Evolutionary conservation across 2,113 vertebrate species (phyloP).

Genomic region (Columba livia): DNA sequence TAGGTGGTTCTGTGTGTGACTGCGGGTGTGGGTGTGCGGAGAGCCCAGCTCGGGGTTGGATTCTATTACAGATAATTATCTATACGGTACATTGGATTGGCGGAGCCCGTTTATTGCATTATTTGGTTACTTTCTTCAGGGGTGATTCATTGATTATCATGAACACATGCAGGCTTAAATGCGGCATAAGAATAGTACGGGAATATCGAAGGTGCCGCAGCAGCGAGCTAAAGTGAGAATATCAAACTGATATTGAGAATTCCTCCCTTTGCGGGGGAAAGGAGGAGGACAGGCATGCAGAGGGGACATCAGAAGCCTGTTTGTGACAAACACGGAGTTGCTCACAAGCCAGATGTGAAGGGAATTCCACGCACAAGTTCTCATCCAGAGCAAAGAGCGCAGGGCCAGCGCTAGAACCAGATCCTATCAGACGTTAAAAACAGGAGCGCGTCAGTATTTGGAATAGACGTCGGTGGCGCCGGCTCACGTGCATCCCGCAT

Average conservation of each 20-base stretch:
- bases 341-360: slow-evolving; percentile 28
- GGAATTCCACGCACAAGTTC: slow-evolving; percentile 30
- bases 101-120: not conserved
- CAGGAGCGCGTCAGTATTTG: not conserved
- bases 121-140: not conserved
- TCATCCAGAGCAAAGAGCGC: slow-evolving; percentile 20
- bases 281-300: not conserved
- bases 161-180: fast-evolving
- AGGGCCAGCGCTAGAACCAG: slow-evolving; percentile 33
- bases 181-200: fast-evolving
- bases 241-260: too few species aligned
- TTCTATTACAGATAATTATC: not conserved
- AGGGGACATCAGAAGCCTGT: too few species aligned
- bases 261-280: too few species aligned
- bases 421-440: not conserved
- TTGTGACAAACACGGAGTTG: not conserved
- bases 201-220: fast-evolving
- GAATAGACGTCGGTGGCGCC: not conserved
- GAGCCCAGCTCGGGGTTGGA: fast-evolving
- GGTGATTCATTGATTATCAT: not conserved
- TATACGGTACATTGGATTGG: fast-evolving
- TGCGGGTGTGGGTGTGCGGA: not conserved
- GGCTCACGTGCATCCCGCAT: not conserved
- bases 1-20: too few species aligned
- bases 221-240: not conserved